Conservation (phyloP, 2,797 vertebrate genomes). For the Aplochiton taeniatus region DNA sequence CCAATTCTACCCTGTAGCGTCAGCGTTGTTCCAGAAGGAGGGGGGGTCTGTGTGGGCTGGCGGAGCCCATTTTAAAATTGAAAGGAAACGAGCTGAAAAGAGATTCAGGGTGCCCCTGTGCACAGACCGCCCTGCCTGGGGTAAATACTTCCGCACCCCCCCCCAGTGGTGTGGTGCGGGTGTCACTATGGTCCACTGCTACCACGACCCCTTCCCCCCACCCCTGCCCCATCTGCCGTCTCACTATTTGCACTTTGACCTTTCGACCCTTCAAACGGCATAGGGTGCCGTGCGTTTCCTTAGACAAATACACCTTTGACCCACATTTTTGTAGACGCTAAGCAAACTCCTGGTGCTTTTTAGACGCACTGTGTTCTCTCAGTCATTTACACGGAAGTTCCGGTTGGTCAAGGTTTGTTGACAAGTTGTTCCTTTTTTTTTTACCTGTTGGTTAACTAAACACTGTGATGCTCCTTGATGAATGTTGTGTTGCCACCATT, state of each 20-base stretch:
- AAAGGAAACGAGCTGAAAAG: no score
- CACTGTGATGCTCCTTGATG: constrained; percentile 21
- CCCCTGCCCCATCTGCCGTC: background rate
- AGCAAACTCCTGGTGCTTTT: constrained; percentile 29
- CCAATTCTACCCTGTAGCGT: no score
- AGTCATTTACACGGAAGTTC: background rate
- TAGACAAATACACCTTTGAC: constrained; percentile 9
- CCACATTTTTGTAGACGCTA: constrained; percentile 21
- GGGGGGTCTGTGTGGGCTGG: no score
- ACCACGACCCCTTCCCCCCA: background rate
- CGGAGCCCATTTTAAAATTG: no score
- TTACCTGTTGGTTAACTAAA: constrained; percentile 4
- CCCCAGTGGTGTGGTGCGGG: no score
- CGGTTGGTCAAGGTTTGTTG: background rate
- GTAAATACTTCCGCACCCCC: no score
- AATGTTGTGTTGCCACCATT: background rate
- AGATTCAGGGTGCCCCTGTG: no score
- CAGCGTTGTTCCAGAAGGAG: no score
- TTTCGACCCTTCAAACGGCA: constrained; percentile 21
- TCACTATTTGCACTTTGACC: constrained; percentile 43
- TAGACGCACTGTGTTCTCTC: background rate
- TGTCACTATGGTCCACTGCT: no score
- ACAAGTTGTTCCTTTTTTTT: constrained; percentile 1
- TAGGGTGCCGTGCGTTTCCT: constrained; percentile 10
- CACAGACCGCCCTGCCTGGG: no score